These are phyloP conservation scores for Azorinus chamasolen DNA, from an alignment of 2,888 invertebrate species.

Conservation along the genomic window DNA sequence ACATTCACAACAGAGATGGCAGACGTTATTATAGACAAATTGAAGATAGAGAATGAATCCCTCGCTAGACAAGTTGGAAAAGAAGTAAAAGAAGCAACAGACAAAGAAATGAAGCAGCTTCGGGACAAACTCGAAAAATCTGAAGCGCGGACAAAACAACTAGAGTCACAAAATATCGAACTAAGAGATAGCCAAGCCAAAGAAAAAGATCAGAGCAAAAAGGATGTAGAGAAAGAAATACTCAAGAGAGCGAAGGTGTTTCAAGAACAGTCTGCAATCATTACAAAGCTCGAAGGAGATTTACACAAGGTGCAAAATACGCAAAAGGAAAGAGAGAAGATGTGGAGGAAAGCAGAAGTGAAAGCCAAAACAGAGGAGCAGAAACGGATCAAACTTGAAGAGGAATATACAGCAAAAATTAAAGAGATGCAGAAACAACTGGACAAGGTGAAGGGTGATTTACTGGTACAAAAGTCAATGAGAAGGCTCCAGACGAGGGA, in stretches of 20 bases:
- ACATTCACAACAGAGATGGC: constrained; percentile 25
- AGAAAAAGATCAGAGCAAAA: constrained; percentile 43
- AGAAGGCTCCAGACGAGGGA: constrained; percentile 29
- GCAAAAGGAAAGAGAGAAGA: constrained; percentile 45
- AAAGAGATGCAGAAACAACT: constrained; percentile 49
- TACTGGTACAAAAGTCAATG: constrained; percentile 49
- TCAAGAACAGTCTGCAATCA: constrained; percentile 48
- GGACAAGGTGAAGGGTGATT: constrained; percentile 51
- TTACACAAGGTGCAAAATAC: constrained; percentile 24
- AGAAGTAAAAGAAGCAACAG: constrained; percentile 16
- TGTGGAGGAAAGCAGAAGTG: constrained; percentile 30
- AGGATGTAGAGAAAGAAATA: constrained; percentile 46
- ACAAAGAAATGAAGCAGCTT: constrained; percentile 5
- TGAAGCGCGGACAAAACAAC: constrained; percentile 23
- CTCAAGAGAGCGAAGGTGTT: constrained; percentile 29
- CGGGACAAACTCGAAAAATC: constrained; percentile 26
- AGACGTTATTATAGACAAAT: constrained; percentile 11
- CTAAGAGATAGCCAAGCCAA: constrained; percentile 21
- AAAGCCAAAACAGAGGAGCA: constrained; percentile 51
- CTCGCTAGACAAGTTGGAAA: constrained; percentile 14
- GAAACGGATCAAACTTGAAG: constrained; percentile 36
- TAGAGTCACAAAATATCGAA: constrained; percentile 29
- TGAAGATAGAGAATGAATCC: constrained; percentile 15
- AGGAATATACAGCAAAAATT: constrained; percentile 22
- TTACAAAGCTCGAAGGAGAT: constrained; percentile 41